Base-by-base conservation (phyloP, 2,797 vertebrate species). In the Lindbergichthys nudifrons region DNA sequence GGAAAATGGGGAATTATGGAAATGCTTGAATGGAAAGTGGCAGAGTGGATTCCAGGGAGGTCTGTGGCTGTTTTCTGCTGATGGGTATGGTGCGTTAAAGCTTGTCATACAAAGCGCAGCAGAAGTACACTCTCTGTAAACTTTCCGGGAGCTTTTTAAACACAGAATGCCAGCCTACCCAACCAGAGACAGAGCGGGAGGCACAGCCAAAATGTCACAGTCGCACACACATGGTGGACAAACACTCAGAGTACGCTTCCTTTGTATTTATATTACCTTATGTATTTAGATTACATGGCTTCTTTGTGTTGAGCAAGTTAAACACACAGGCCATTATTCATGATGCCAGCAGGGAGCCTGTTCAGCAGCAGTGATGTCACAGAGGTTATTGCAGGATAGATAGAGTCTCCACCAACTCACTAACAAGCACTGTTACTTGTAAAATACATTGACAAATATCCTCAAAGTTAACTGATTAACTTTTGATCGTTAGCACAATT, bases 91-190 rank as follows among this genome's bases (percentile, higher is more conserved):
- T 94, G 94, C 86, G 93, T 93, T 95, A 93, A 93, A 94, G 88
- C 91, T 93, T 96, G 95, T 96, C 95, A 96, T 93, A 95, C 94
- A 95, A 94, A 92, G 86, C 88, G 80, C 83, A 51, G 87, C 92
- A 94, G 91, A 94, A 94, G 94, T 93, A 95, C 94, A 94, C 92
- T 93, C 93, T 92, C 92, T 95, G 90, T 95, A 96, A 95, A 95
- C 95, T 94, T 94, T 95, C 94, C 91, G 81, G 94, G 92, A 87
- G 90, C 91, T 94, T 92, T 95, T 94, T 95, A 96, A 96, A 96
- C 95, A 96, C 88, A 92, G 85, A 90, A 93, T 95, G 95, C 95
- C 94, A 96, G 91, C 93, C 90, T 91, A 70, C 89, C 86, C 89
- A 71, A 81, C 88, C 91, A 91, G 93, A 90, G 93, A 87, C 52